phyloP scores from a whole-genome alignment of 1,140 invertebrate species.

The Pogonus chalceus region DNA sequence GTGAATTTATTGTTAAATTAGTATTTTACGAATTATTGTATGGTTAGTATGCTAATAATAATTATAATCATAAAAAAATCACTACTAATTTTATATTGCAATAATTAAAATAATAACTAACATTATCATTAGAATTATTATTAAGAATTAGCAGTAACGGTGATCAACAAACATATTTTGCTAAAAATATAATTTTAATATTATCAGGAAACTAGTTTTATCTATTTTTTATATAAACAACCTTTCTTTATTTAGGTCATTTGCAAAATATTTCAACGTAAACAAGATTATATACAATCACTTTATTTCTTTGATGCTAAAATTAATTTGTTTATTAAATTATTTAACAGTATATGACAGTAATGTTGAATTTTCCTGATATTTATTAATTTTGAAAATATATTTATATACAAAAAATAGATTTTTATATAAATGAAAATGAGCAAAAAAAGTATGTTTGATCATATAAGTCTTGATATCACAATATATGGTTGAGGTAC shows the following conservation, averaged over 20 bases:
- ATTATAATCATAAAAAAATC: slow-evolving; percentile 2
- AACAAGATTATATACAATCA: too few relatives aligned
- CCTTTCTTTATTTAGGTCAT: neutral
- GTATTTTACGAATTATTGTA: too few relatives aligned
- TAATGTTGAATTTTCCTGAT: too few relatives aligned
- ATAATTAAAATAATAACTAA: neutral
- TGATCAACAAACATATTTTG: neutral
- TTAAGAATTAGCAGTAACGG: neutral
- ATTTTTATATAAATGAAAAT: too few relatives aligned
- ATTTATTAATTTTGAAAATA: too few relatives aligned
- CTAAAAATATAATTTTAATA: neutral
- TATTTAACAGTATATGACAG: too few relatives aligned
- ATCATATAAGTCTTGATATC: neutral
- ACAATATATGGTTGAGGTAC: neutral
- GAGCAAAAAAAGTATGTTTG: too few relatives aligned
- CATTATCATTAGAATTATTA: neutral
- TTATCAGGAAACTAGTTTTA: neutral
- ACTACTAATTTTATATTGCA: slow-evolving; percentile 1
- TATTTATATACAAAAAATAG: too few relatives aligned
- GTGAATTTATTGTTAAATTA: too few relatives aligned
- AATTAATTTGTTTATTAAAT: too few relatives aligned
- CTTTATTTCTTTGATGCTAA: too few relatives aligned
- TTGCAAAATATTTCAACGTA: too few relatives aligned
- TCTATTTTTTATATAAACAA: neutral
- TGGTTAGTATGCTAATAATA: neutral